Base-by-base conservation (phyloP, 1,140 invertebrate genomes). In the Leptopilina clavipes region DNA sequence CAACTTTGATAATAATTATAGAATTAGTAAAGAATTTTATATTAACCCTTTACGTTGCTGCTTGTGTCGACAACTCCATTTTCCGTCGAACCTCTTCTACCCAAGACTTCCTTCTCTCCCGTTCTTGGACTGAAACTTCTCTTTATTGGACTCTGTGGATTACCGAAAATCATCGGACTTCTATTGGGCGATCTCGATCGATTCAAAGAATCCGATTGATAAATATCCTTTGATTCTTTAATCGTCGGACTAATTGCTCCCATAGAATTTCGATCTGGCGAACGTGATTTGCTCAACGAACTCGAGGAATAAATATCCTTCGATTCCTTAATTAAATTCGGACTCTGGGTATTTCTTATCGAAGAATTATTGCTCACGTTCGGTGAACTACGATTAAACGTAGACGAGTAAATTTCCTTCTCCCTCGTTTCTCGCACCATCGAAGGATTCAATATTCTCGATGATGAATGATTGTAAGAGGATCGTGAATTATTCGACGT, bases 31-130 rank as follows among this genome's bases (percentile, higher is more conserved):
- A 59, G 56, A 25, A 54, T 17, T 52, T 17, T 48, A 43, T 72
- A 43, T 44, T 71, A 76, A 89, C 89, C 90, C 88, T 92, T 91
- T 11, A 94, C 92, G 78, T 94, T 94, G 25, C 94, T 94, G 72
- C 92, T 93, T 14, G 93, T 94, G 85, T 94, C 94, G 18, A 94
- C 91, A 11, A 92, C 90, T 44, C 90, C 90, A 17, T 86, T 89
- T 7, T 88, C 85, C n/a, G 70, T 76, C 3, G 83, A 87, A 74
- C 81, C 81, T 77, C 80, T 81, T 19, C 83, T 82, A 79, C 77
- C 86, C 89, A 65, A 86, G 86, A 71, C 87, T 79, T 89, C 87
- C 85, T 91, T 81, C 79, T 92, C 78, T 86, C 86, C 76, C 81
- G 84, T 78, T 86, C 91, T 65, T 79, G 92, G 86, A 89, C 88